Base-by-base conservation (phyloP, 2,113 vertebrate genomes). In the Neolamprologus toae region DNA sequence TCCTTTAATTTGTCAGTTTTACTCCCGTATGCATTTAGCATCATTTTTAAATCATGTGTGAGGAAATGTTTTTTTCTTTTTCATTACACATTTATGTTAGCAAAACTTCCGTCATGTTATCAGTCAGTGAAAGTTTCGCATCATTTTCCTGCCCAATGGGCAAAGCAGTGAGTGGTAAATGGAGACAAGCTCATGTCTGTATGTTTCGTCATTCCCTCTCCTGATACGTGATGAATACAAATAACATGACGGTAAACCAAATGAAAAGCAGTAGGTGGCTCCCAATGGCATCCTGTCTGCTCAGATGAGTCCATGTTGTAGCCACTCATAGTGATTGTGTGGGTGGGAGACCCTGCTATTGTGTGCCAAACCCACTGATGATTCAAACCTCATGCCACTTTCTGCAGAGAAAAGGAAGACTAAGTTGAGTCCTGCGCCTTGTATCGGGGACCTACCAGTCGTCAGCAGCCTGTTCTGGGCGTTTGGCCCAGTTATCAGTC, bases 321-420 rank as follows among this genome's bases (percentile, higher is more conserved):
- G 42, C 81, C 61, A 84, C 83, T 86, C 79, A 84, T 40, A 59
- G 66, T 82, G 49, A 61, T 2, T 14, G 51, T 76, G 94, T 86
- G 85, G 85, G 93, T 63, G 68, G 90, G 84, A 91, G 88, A 87
- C 79, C 88, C 86, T 51, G 84, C 80, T 35, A 53, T 76, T 73
- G 40, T 90, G 40, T 81, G 88, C 80, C 90, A 91, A 92, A 57
- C 78, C 61, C 26, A 84, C 49, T 16, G 66, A 88, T 95, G 93
- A 95, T 88, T 93, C 90, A 94, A 78, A 21, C 68, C 55, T 85
- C 61, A 82, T 90, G 91, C 78, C 86, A 59, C 55, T 79, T 86
- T 89, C 45, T 35, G 28, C 81, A 45, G 45, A 78, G 2, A 68
- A 83, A 61, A 87, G 57, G 66, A 86, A 57, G 51, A 86, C 83